Base-by-base conservation (phyloP, 2,113 vertebrate species). In the Sakesphorus luctuosus region DNA sequence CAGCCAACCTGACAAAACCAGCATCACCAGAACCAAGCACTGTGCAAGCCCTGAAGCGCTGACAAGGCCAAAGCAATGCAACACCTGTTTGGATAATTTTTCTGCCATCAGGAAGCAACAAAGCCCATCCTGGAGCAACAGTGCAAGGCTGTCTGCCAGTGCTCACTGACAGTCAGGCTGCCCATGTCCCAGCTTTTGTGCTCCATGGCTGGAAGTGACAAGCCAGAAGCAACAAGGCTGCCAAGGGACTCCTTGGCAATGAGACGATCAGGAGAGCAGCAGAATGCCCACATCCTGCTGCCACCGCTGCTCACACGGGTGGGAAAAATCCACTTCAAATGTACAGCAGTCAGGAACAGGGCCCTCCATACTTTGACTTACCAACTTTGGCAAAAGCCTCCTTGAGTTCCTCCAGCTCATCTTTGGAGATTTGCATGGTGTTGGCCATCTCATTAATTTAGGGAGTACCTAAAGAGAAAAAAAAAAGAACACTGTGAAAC, bases 351-450 rank as follows among this genome's bases (percentile, higher is more conserved):
- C 13, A 66, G 31, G 55, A 90, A 38, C 5, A 2, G 74, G 47
- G 38, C 12, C 18, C 26, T 74, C 56, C 29, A 56, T 9, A 1
- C 17, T 18, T 7, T 17, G 11, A 98, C 99, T 98, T 95, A 99
- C 99, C 99, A 66, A 99, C 98, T 98, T 98, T 99, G 49, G 87
- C 97, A 96, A 99, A 99, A 67, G 98, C 98, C 90, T 99, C 99
- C 63, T 98, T 98, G 94, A 99, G 98, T 93, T 99, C 99, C 91
- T 99, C 99, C 95, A 98, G 96, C 75, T 99, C 99, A 46, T 99
- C 99, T 97, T 99, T 99, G 94, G 99, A 98, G 96, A 99, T 99
- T 47, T 99, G 99, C 58, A 95, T 97, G 50, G 96, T 95, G 96
- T 90, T 97, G 73, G 99, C 98, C 99, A 99, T 99, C 94, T 98